Evolutionary conservation across 1,140 invertebrate species (phyloP).

Genomic region (Stegodyphus mimosarum): DNA sequence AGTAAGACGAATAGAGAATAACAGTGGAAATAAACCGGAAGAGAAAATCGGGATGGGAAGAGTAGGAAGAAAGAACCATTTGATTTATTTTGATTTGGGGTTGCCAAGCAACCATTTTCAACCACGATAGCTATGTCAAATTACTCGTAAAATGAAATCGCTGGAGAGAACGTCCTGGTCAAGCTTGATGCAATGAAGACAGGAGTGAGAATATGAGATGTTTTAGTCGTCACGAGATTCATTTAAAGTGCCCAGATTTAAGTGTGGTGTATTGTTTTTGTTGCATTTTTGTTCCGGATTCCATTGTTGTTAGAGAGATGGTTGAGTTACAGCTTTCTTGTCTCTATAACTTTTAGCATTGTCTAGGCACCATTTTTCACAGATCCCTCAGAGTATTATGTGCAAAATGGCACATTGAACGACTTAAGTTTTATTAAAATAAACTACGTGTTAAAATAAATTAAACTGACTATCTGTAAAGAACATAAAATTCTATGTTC

Average conservation of each 20-base stretch:
- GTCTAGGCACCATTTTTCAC: too few relatives aligned
- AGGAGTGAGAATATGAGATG: background rate
- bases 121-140: constrained; percentile 39
- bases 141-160: constrained; percentile 52
- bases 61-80: constrained; percentile 4
- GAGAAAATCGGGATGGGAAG: background rate
- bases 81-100: constrained; percentile 53
- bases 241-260: too few relatives aligned
- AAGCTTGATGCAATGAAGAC: constrained; percentile 8
- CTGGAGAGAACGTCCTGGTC: constrained; percentile 10
- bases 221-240: background rate
- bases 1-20: constrained; percentile 9
- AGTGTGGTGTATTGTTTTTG: too few relatives aligned
- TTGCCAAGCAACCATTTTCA: constrained; percentile 43
- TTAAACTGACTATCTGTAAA: too few relatives aligned
- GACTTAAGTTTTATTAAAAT: too few relatives aligned
- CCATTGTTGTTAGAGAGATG: too few relatives aligned
- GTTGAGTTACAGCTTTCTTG: too few relatives aligned
- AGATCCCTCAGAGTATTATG: too few relatives aligned
- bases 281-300: background rate
- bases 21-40: background rate
- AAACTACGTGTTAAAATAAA: too few relatives aligned
- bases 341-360: too few relatives aligned
- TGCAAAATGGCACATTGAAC: too few relatives aligned
- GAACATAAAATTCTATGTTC: too few relatives aligned